Evolutionary conservation across 2,888 invertebrate species (phyloP).

Genomic region (Polylopha cassiicola): DNA sequence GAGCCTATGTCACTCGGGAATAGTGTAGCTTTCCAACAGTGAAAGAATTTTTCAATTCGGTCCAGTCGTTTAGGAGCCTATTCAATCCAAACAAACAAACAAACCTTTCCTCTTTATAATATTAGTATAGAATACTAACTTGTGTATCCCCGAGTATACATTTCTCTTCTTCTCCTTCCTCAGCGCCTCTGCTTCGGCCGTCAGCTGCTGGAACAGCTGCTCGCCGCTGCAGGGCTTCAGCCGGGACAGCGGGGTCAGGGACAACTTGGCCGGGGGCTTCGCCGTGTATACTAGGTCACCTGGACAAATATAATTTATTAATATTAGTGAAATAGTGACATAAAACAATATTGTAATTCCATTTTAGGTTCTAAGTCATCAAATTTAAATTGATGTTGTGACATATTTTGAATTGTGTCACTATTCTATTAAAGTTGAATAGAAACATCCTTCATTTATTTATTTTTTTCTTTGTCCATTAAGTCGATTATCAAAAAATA

Average conservation of each 20-base stretch:
- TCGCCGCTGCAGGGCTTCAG: conserved; percentile 79
- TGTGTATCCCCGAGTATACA: conserved; percentile 88
- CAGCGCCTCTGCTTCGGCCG: conserved; percentile 86
- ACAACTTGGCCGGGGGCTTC: conserved; percentile 78
- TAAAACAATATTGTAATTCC: background rate
- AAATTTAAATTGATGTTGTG: too few relatives aligned
- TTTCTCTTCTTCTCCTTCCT: conserved; percentile 90
- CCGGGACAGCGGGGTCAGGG: conserved; percentile 81
- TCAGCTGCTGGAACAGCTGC: conserved; percentile 81
- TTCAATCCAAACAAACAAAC: too few relatives aligned
- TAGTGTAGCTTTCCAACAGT: too few relatives aligned
- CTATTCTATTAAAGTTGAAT: too few relatives aligned
- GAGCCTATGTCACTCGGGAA: too few relatives aligned
- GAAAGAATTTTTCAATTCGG: too few relatives aligned
- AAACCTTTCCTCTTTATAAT: too few relatives aligned
- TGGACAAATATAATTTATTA: conserved; percentile 32
- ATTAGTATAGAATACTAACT: conserved; percentile 64
- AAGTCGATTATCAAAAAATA: too few relatives aligned
- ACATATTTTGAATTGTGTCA: too few relatives aligned
- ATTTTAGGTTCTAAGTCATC: background rate
- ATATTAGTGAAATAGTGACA: background rate
- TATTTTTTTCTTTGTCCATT: too few relatives aligned
- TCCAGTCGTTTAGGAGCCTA: too few relatives aligned
- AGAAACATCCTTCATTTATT: too few relatives aligned
- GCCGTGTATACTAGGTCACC: conserved; percentile 83